Conservation (phyloP, 1,140 invertebrate species). For the Colletes gigas region DNA sequence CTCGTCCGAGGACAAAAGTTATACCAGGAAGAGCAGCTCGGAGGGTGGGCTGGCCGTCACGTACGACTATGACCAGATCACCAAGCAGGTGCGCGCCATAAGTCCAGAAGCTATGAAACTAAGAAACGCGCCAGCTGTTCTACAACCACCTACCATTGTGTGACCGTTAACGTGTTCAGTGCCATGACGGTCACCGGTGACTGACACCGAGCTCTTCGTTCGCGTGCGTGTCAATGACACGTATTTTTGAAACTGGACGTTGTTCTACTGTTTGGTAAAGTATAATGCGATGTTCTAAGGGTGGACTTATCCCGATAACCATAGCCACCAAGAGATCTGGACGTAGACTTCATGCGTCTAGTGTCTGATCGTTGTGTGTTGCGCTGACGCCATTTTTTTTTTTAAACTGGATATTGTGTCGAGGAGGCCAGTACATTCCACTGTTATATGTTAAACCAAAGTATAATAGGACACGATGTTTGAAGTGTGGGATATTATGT, state of each 20-base stretch:
- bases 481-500: neutral
- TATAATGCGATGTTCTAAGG: no score
- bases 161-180: slow-evolving; percentile 54
- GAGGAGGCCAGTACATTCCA: no score
- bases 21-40: slow-evolving; percentile 66
- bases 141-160: slow-evolving; percentile 79
- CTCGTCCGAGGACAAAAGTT: slow-evolving; percentile 57
- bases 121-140: slow-evolving; percentile 76
- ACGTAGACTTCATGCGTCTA: no score
- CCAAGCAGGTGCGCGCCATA: slow-evolving; percentile 74
- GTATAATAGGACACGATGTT: neutral
- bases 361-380: neutral
- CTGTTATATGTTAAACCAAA: neutral
- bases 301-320: no score
- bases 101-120: slow-evolving; percentile 80
- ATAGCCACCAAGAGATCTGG: no score
- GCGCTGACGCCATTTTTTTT: no score
- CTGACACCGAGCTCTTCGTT: neutral
- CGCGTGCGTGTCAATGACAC: neutral
- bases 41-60: slow-evolving; percentile 74
- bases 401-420: neutral
- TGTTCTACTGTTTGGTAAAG: neutral
- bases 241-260: neutral
- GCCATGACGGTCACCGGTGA: slow-evolving; percentile 18
- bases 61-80: slow-evolving; percentile 79